A percentile compares a stretch with the other conserved stretches of the same genome.
These are phyloP conservation scores for Epinotia demarniana DNA, from an alignment of 2,888 invertebrate species.

Conservation along the genomic window DNA sequence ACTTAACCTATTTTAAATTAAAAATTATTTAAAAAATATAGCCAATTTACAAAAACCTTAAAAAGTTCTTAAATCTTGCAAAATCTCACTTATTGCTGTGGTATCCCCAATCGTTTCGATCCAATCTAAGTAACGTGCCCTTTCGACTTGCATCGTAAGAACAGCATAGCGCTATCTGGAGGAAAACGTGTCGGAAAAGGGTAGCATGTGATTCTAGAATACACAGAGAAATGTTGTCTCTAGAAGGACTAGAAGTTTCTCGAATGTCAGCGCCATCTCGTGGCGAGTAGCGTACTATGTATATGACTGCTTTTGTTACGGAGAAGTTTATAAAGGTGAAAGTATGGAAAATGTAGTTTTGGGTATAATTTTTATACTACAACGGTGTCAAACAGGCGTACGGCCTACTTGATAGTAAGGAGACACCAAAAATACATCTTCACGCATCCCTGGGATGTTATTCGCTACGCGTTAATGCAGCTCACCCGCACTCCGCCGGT, in stretches of 20 bases:
- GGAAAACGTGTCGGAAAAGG: not conserved
- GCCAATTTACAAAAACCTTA: not conserved
- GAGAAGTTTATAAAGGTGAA: no score
- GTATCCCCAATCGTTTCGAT: constrained; percentile 15
- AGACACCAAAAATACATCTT: no score
- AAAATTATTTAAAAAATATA: not conserved
- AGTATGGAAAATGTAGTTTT: no score
- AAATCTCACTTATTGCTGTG: constrained; percentile 11
- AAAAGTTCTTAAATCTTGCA: not conserved
- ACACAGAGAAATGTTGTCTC: not conserved
- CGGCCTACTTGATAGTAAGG: no score
- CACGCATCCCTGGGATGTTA: no score
- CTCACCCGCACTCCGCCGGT: no score
- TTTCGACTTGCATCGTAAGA: not conserved
- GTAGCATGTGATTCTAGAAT: constrained; percentile 7
- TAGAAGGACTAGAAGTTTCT: constrained; percentile 13
- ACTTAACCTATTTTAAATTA: not conserved
- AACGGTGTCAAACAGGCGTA: no score
- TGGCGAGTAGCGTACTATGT: constrained; percentile 9
- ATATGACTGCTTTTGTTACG: not conserved
- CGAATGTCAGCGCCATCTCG: constrained; percentile 3
- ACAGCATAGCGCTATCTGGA: constrained; percentile 12
- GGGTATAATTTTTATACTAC: no score
- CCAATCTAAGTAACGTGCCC: not conserved
- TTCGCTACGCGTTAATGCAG: no score